phyloP scores from a whole-genome alignment of 2,113 vertebrate genomes.

The Lagopus muta region DNA sequence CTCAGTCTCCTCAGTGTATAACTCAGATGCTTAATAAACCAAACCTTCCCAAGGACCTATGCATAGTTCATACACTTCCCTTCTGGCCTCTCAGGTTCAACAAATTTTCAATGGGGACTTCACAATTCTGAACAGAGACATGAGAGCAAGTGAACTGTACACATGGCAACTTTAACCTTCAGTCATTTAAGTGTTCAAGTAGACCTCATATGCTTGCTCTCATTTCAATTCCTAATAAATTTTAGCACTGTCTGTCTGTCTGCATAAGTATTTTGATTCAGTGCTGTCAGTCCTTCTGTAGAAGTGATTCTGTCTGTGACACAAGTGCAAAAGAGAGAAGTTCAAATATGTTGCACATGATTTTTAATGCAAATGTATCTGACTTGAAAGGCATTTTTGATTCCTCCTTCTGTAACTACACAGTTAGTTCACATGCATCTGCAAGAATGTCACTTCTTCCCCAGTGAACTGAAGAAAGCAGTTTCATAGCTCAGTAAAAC shows the following conservation, averaged over 20 bases:
- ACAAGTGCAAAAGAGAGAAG: neutral
- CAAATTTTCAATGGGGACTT: neutral
- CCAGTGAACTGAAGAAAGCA: neutral
- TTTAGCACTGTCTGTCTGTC: neutral
- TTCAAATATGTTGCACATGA: neutral
- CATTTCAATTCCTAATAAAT: neutral
- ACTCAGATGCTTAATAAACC: neutral
- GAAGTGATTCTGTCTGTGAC: neutral
- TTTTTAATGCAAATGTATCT: neutral
- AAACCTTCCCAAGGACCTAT: neutral
- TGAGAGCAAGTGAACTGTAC: neutral
- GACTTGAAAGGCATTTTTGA: neutral
- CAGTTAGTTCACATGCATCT: neutral
- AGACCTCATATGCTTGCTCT: neutral
- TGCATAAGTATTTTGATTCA: neutral
- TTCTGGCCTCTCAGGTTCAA: neutral
- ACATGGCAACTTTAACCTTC: neutral
- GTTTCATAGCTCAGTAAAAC: slow-evolving; percentile 9
- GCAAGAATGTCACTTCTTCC: neutral
- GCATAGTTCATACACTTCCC: neutral
- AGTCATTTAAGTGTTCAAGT: neutral
- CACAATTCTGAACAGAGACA: neutral
- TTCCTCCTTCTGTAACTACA: neutral
- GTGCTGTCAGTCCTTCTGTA: neutral
- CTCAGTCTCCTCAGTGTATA: neutral